These are phyloP conservation scores for Pagetopsis macropterus DNA, from an alignment of 2,797 vertebrate genomes.

Conservation along the genomic window DNA sequence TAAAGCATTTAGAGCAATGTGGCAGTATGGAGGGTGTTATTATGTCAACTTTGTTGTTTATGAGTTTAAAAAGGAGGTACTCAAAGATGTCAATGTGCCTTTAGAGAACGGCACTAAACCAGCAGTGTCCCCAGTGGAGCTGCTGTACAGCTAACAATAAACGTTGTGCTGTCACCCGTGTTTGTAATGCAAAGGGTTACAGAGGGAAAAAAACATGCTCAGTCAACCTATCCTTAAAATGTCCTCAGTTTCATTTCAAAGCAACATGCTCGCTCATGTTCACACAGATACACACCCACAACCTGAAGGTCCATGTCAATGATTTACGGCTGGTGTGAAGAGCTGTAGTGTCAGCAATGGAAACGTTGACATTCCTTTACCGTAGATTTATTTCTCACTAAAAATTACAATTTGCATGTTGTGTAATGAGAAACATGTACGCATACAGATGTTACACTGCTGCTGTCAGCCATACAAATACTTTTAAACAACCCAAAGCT, in stretches of 20 bases:
- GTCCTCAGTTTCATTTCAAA: constrained; percentile 26
- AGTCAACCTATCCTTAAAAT: constrained; percentile 26
- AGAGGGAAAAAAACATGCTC: constrained; percentile 1
- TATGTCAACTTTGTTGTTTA: constrained; percentile 12
- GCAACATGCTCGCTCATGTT: constrained; percentile 29
- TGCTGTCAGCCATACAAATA: neutral
- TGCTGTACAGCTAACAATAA: constrained; percentile 1
- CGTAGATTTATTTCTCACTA: neutral
- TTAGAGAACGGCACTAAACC: constrained; percentile 14
- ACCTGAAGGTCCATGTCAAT: constrained; percentile 2
- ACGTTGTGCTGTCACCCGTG: constrained; percentile 1
- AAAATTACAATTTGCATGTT: neutral
- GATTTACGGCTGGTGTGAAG: neutral
- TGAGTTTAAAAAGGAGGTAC: constrained; percentile 1
- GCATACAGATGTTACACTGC: neutral
- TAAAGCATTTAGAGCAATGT: constrained; percentile 77
- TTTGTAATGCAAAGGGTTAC: neutral
- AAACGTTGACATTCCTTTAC: neutral
- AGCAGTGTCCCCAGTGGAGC: constrained; percentile 5
- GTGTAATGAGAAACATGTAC: neutral
- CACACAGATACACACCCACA: constrained; percentile 32
- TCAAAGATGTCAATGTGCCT: neutral
- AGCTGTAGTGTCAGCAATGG: neutral
- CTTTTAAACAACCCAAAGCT: neutral
- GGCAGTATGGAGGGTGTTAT: constrained; percentile 21